Evolutionary conservation across 2,797 vertebrate genomes (phyloP).

Genomic region (Rhabdophis nuchalis): DNA sequence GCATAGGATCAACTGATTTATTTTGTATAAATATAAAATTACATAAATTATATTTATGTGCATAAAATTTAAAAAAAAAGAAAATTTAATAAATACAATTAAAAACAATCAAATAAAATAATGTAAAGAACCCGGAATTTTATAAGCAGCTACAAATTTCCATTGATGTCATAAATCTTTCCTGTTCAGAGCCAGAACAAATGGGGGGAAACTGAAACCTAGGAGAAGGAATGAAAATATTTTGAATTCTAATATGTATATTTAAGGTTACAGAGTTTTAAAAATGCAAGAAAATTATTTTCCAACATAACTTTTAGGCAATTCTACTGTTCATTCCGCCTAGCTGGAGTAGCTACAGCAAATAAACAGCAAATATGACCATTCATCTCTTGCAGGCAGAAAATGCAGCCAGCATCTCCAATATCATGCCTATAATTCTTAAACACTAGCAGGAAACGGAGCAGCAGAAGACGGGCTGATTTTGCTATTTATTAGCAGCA

Average conservation of each 20-base stretch:
- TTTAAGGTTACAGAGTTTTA: not conserved
- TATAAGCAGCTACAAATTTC: not conserved
- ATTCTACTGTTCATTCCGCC: not conserved
- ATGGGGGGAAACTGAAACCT: not conserved
- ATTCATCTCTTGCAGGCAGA: not conserved
- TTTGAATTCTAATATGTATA: not conserved
- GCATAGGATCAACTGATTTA: not conserved
- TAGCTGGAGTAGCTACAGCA: not conserved
- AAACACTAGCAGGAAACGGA: not conserved
- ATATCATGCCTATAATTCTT: conserved; percentile 5
- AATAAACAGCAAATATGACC: not conserved
- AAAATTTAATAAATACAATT: not conserved
- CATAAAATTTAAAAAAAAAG: not conserved
- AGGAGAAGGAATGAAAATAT: not conserved
- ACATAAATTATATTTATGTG: not conserved
- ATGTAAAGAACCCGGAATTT: not conserved
- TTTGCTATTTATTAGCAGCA: conserved; percentile 32
- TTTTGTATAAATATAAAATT: not conserved
- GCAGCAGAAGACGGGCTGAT: conserved; percentile 18
- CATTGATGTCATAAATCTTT: not conserved
- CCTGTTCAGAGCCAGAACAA: not conserved
- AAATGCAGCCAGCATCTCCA: not conserved
- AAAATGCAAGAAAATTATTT: not conserved
- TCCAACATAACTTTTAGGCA: not conserved
- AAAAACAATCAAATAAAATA: not conserved